Percentiles rank a stretch among this genome's conserved stretches.
Conservation (phyloP, 1,140 invertebrate genomes). For the Drosophila elegans region DNA sequence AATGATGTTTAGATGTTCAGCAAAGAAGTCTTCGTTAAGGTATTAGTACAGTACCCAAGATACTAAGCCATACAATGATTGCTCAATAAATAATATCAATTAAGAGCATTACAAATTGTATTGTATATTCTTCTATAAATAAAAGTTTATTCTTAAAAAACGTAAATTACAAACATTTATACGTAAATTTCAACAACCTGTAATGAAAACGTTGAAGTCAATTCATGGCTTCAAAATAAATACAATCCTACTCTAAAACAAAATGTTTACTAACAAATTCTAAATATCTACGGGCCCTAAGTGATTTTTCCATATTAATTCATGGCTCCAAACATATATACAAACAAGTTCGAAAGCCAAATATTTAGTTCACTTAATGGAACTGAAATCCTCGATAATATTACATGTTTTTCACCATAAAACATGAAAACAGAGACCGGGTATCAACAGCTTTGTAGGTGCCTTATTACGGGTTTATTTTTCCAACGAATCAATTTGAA, state of each 20-base stretch:
- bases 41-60: too few relatives aligned
- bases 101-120: too few relatives aligned
- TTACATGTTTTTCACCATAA: conserved; percentile 16
- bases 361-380: neutral
- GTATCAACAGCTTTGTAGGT: conserved; percentile 7
- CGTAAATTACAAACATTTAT: neutral
- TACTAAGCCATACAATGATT: too few relatives aligned
- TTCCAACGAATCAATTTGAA: conserved; percentile 69
- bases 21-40: neutral
- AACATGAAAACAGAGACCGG: conserved; percentile 18
- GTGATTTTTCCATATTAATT: neutral
- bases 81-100: too few relatives aligned
- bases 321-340: neutral
- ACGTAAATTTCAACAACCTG: neutral
- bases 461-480: conserved; percentile 54
- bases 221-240: neutral
- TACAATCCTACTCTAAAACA: neutral
- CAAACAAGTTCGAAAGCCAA: neutral
- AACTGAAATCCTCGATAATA: neutral
- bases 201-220: neutral
- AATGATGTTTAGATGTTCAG: neutral
- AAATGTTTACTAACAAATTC: neutral
- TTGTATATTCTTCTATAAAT: too few relatives aligned
- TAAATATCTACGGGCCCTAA: too few relatives aligned
- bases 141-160: too few relatives aligned